Percentiles rank a stretch among this genome's conserved stretches.
Evolutionary conservation across 2,888 invertebrate species (phyloP).

Genomic region (Kuschelorhynchus macadamiae): DNA sequence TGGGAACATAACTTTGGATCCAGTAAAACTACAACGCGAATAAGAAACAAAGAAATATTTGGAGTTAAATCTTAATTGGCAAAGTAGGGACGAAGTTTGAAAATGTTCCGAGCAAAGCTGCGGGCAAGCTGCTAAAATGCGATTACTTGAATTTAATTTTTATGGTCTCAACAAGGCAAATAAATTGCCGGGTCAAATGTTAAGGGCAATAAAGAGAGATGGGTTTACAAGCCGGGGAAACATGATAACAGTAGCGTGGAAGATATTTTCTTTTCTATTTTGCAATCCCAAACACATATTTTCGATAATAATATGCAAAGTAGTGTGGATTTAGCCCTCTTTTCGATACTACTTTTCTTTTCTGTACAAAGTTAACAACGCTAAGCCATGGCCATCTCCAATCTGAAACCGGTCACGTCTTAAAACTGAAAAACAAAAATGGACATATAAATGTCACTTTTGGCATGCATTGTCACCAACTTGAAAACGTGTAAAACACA

Average conservation of each 20-base stretch:
- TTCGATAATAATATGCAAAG: too few relatives aligned
- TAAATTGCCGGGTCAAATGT: slow-evolving; percentile 29
- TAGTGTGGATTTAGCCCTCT: too few relatives aligned
- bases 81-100: slow-evolving; percentile 28
- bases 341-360: too few relatives aligned
- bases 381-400: too few relatives aligned
- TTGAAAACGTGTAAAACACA: too few relatives aligned
- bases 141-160: slow-evolving; percentile 37
- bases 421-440: too few relatives aligned
- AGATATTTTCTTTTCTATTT: too few relatives aligned
- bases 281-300: too few relatives aligned
- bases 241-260: neutral
- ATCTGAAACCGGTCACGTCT: too few relatives aligned
- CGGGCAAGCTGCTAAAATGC: slow-evolving; percentile 27
- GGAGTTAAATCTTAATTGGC: slow-evolving; percentile 38
- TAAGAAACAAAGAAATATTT: slow-evolving; percentile 29
- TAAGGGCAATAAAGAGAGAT: neutral
- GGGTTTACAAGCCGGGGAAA: neutral
- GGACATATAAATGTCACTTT: too few relatives aligned
- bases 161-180: slow-evolving; percentile 30
- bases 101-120: slow-evolving; percentile 9
- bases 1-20: neutral
- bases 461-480: too few relatives aligned
- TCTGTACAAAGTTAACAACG: too few relatives aligned
- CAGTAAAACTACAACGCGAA: slow-evolving; percentile 2